Conservation (phyloP, 37 sponge, comb jelly and placozoan genomes). For the Agelas oroides region DNA sequence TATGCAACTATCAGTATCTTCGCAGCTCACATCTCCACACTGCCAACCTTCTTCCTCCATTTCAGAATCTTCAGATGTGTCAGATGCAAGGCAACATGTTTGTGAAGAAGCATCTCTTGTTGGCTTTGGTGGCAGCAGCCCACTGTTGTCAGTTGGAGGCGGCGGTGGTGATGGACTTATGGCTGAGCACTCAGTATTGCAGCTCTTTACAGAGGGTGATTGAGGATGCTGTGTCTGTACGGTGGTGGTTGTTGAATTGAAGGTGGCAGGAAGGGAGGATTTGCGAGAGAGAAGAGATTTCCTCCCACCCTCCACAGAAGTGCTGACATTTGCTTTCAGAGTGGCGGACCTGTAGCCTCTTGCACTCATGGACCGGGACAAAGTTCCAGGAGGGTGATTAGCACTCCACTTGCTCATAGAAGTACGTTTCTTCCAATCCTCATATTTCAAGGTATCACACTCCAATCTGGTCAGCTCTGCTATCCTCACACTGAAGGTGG, state of each 20-base stretch:
- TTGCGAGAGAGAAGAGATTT: too few relatives aligned
- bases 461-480: conserved; percentile 27
- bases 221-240: background rate
- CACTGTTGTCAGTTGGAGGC: background rate
- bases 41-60: too few relatives aligned
- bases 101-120: too few relatives aligned
- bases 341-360: background rate
- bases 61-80: too few relatives aligned
- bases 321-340: background rate
- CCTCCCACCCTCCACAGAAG: too few relatives aligned
- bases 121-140: too few relatives aligned
- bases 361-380: background rate
- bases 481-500: conserved; percentile 7
- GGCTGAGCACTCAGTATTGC: background rate
- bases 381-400: background rate
- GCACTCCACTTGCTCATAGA: background rate
- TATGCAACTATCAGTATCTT: too few relatives aligned
- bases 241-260: background rate
- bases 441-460: conserved; percentile 18
- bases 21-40: too few relatives aligned
- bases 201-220: background rate
- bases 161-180: background rate
- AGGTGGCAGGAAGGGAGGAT: conserved; percentile 8
- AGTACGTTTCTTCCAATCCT: background rate
- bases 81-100: too few relatives aligned